Evolutionary conservation across 2,888 invertebrate species (phyloP), one percentile per base, ranked within the genome.

Genomic region (Stomorhina lunata): DNA sequence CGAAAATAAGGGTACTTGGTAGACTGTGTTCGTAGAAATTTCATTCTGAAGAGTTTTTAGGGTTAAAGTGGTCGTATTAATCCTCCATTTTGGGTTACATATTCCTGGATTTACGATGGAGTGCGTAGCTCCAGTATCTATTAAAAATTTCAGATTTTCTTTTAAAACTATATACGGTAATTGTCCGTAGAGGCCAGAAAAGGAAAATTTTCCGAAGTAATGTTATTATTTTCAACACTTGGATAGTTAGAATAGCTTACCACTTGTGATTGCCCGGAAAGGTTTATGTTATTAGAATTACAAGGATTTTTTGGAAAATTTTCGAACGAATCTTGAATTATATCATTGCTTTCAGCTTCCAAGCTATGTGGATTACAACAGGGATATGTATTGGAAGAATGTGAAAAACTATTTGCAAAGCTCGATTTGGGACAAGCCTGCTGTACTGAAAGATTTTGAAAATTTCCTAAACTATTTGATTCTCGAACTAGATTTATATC

Each of bases 71-170:
- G 15, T 25, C 1, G 27, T 25, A 22, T 25, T 2, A 25, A 50
- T 27, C n/a, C 15, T 50, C 22, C 12, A 50, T 25, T 50, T 43
- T 45, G 63, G 63, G 15, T 45, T 12, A 17, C 29, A 63, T 17
- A 63, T 15, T 17, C 63, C 29, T 17, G 63, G 59, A 34, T 59
- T 59, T 4, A 53, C 53, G 22, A 68, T 68, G 0, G 50, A 71
- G 37, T 45, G 32, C 3, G 69, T 71, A n/a, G 69, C 69, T 5
- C 69, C 57, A 5, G 32, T 57, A 17, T 32, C 29, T 20, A 43
- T 2, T n/a, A 43, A 15, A 43, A 43, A 43, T 43, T 43, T 43
- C n/a, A 43, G n/a, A 15, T 43, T 43, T 6, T 9, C 9, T 5
- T 43, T 43, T 6, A 43, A 5, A 15, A 43, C n/a, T 43, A 43